Percentiles rank a stretch among this genome's conserved stretches.
Conservation (phyloP, 2,797 vertebrate genomes). For the Sphaeramia orbicularis region DNA sequence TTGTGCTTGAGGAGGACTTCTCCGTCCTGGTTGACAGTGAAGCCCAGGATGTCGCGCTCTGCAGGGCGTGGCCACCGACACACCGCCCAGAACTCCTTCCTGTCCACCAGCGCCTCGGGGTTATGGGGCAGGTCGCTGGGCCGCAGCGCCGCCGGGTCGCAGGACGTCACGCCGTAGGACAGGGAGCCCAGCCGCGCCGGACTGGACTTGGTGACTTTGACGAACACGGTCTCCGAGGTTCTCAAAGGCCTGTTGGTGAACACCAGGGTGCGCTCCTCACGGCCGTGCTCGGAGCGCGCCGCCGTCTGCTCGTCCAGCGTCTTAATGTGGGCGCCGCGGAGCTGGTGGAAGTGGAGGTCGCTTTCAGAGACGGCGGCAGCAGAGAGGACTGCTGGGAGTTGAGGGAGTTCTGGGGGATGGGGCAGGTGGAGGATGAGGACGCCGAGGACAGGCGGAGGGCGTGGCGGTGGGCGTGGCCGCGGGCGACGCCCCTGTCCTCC, state of each 20-base stretch:
- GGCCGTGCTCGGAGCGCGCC: conserved; percentile 90
- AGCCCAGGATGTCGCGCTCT: conserved; percentile 95
- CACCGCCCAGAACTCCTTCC: conserved; percentile 98
- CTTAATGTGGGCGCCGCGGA: conserved; percentile 93
- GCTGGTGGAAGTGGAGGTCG: conserved; percentile 95
- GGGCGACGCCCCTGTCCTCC: conserved; percentile 72
- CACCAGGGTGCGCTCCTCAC: conserved; percentile 95
- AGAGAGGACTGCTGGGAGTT: conserved; percentile 96
- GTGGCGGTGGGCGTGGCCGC: conserved; percentile 64
- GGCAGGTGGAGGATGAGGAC: conserved; percentile 86
- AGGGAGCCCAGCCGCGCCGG: conserved; percentile 89
- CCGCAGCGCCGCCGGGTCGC: conserved; percentile 91
- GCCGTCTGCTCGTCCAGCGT: conserved; percentile 94
- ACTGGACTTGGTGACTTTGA: conserved; percentile 95
- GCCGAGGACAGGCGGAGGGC: conserved; percentile 83
- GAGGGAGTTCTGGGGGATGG: conserved; percentile 96
- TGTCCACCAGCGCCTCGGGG: conserved; percentile 93
- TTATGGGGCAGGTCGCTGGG: conserved; percentile 95
- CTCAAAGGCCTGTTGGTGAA: conserved; percentile 94
- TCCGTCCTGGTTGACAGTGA: conserved; percentile 93
- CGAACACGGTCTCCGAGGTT: conserved; percentile 93
- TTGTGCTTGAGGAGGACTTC: conserved; percentile 97
- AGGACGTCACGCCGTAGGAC: conserved; percentile 95
- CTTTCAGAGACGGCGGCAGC: conserved; percentile 91
- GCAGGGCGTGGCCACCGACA: conserved; percentile 94